phyloP scores from a whole-genome alignment of 2,888 invertebrate species.

The Leucophenga montana region DNA sequence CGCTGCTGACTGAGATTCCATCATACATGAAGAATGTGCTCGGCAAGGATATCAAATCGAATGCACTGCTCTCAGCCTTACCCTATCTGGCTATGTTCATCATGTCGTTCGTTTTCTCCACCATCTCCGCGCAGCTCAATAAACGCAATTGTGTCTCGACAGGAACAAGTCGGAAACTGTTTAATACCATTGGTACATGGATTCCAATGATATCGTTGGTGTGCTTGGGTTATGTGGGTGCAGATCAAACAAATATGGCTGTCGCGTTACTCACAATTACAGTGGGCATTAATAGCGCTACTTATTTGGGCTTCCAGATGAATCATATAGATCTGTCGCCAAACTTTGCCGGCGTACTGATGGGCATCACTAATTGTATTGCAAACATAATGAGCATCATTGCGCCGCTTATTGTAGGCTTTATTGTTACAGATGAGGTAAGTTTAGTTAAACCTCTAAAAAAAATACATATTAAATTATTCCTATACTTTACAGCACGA shows the following conservation, averaged over 20 bases:
- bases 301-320: slow-evolving; percentile 85
- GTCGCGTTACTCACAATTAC: slow-evolving; percentile 81
- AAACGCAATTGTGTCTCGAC: slow-evolving; percentile 65
- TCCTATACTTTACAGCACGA: slow-evolving; percentile 75
- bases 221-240: slow-evolving; percentile 75
- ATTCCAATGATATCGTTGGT: slow-evolving; percentile 82
- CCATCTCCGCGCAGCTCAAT: slow-evolving; percentile 76
- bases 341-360: slow-evolving; percentile 86
- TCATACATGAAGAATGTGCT: slow-evolving; percentile 84
- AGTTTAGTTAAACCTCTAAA: neutral
- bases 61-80: slow-evolving; percentile 80
- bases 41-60: slow-evolving; percentile 81
- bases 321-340: slow-evolving; percentile 90
- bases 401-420: slow-evolving; percentile 83
- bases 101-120: slow-evolving; percentile 81
- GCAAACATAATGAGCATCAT: slow-evolving; percentile 86
- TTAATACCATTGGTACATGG: slow-evolving; percentile 78
- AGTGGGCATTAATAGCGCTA: slow-evolving; percentile 83
- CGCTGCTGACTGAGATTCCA: slow-evolving; percentile 86
- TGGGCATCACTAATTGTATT: slow-evolving; percentile 87
- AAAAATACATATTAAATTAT: slow-evolving; percentile 34
- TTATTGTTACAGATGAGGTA: slow-evolving; percentile 82
- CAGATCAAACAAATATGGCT: slow-evolving; percentile 73
- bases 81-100: slow-evolving; percentile 84
- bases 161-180: slow-evolving; percentile 74